These are phyloP conservation scores for Perdix hodgsoniae DNA, from an alignment of 2,797 vertebrate species.

Conservation along the genomic window DNA sequence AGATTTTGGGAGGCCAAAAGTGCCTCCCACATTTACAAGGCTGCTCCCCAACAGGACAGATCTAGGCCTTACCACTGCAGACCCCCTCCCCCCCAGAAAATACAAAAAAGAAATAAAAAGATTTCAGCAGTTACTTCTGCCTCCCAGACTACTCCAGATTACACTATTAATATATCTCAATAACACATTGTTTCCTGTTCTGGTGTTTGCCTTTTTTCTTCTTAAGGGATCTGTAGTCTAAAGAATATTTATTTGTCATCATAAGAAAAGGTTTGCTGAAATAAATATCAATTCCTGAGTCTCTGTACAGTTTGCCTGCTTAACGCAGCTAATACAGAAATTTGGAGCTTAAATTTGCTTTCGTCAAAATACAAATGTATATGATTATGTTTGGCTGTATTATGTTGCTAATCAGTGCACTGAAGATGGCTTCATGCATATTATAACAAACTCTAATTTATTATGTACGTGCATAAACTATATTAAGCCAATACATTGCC, in stretches of 20 bases:
- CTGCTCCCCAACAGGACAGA: background rate
- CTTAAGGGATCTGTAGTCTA: background rate
- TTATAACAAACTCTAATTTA: conserved; percentile 13
- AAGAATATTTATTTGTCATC: background rate
- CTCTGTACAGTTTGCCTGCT: background rate
- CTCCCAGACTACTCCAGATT: background rate
- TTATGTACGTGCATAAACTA: background rate
- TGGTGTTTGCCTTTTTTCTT: accelerated
- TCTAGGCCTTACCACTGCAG: background rate
- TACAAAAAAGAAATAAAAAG: background rate
- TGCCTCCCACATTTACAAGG: background rate
- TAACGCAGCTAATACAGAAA: background rate
- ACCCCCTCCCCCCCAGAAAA: background rate
- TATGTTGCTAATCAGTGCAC: background rate
- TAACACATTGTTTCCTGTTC: background rate
- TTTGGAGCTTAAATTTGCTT: background rate
- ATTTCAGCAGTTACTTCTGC: background rate
- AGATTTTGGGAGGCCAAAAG: background rate
- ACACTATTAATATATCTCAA: background rate
- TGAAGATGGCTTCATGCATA: background rate
- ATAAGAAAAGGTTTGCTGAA: background rate
- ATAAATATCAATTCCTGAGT: background rate
- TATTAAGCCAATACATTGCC: conserved; percentile 9
- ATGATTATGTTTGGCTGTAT: background rate
- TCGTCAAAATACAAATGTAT: background rate